Evolutionary conservation across 1,140 invertebrate genomes (phyloP).

Genomic region (Melitaea cinxia): DNA sequence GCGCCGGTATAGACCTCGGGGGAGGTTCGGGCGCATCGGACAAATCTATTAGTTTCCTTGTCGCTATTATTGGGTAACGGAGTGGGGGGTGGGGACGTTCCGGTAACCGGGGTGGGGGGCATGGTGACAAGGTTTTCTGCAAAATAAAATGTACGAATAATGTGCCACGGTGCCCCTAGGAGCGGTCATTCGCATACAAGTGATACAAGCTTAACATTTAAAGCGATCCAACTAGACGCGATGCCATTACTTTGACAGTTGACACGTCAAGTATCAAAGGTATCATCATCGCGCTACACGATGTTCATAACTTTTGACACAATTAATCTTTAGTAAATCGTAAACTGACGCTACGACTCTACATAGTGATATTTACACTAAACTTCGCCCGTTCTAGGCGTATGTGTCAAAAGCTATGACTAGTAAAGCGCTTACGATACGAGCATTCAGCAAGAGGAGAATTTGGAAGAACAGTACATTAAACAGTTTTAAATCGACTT

Average conservation of each 20-base stretch:
- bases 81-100: conserved; percentile 66
- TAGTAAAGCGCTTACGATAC: conserved; percentile 26
- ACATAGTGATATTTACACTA: conserved; percentile 23
- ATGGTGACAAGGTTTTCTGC: conserved; percentile 74
- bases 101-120: conserved; percentile 71
- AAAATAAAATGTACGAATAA: conserved; percentile 73
- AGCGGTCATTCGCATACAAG: conserved; percentile 46
- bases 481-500: too few relatives aligned
- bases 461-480: conserved; percentile 1
- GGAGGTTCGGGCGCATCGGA: conserved; percentile 68
- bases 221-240: conserved; percentile 14
- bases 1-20: conserved; percentile 48
- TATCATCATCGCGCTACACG: conserved; percentile 9
- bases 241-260: conserved; percentile 1
- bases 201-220: conserved; percentile 17
- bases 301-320: conserved; percentile 35
- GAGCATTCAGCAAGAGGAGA: conserved; percentile 19
- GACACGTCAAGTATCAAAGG: conserved; percentile 2
- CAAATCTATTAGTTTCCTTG: conserved; percentile 67
- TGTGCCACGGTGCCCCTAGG: conserved; percentile 70
- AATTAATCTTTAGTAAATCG: neutral
- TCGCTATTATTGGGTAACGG: conserved; percentile 74
- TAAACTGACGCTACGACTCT: conserved; percentile 8
- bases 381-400: conserved; percentile 2
- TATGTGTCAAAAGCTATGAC: conserved; percentile 33